These are phyloP conservation scores for Selene dorsalis DNA, from an alignment of 2,797 vertebrate genomes.

Conservation along the genomic window DNA sequence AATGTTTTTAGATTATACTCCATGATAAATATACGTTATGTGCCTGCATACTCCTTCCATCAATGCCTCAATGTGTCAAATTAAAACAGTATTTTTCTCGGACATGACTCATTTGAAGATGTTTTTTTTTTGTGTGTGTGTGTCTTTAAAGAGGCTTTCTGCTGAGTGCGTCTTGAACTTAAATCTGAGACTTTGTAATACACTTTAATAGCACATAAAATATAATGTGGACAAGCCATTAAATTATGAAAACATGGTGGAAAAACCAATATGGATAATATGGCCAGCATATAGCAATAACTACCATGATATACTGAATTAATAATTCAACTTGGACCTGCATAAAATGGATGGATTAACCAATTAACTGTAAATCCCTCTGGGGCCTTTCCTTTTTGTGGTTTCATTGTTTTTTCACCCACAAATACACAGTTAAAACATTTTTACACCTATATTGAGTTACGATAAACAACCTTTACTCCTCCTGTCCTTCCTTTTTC, in stretches of 20 bases:
- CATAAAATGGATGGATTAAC: no score
- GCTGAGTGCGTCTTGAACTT: background rate
- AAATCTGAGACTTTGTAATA: background rate
- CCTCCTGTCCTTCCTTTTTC: background rate
- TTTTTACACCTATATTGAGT: constrained; percentile 5
- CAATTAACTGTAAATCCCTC: no score
- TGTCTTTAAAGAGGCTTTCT: background rate
- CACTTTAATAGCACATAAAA: background rate
- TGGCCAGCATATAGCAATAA: no score
- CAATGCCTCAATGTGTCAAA: constrained; percentile 78
- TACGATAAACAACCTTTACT: constrained; percentile 14
- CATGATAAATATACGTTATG: constrained; percentile 73
- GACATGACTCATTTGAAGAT: constrained; percentile 36
- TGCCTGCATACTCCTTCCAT: constrained; percentile 79
- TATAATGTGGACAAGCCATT: background rate
- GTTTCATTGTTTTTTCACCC: no score
- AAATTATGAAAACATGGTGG: background rate
- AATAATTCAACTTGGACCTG: no score
- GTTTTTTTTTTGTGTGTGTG: background rate
- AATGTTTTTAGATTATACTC: constrained; percentile 75
- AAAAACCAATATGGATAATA: background rate
- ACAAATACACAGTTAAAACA: no score
- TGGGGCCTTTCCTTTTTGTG: no score
- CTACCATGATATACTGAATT: no score
- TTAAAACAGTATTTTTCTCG: constrained; percentile 78